Evolutionary conservation across 2,113 vertebrate species (phyloP).

Genomic region (Corythaixoides concolor): DNA sequence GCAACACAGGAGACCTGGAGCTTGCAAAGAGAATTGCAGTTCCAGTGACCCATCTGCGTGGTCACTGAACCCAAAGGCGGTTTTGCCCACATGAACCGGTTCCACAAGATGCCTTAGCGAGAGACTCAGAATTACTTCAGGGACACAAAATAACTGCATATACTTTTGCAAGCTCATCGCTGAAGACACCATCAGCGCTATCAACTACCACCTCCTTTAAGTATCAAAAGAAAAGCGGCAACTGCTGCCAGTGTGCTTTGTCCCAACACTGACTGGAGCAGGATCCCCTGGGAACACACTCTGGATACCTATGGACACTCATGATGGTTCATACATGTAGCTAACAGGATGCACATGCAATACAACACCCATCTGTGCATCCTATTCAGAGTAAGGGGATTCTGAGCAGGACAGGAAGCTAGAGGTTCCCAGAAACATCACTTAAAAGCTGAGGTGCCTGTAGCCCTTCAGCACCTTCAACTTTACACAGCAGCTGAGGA

Average conservation of each 20-base stretch:
- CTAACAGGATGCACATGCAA: not conserved
- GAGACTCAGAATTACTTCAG: not conserved
- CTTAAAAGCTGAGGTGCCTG: not conserved
- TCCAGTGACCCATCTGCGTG: not conserved
- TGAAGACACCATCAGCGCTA: not conserved
- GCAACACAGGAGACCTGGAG: not conserved
- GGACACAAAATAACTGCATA: not conserved
- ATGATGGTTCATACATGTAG: fast-evolving
- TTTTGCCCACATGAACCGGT: not conserved
- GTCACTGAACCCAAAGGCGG: not conserved
- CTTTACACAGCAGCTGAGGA: not conserved
- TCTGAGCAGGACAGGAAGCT: not conserved
- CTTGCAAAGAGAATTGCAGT: not conserved
- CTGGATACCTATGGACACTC: not conserved
- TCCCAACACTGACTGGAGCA: not conserved
- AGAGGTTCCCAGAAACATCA: not conserved
- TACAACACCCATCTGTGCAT: not conserved
- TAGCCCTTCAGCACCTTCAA: not conserved
- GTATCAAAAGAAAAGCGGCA: not conserved
- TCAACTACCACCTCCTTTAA: not conserved
- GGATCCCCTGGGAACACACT: not conserved
- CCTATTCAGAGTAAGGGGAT: not conserved
- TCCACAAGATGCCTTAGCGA: not conserved
- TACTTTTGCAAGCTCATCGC: not conserved
- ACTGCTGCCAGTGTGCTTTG: not conserved